These are phyloP conservation scores for Drosophila nigrodunni DNA, from an alignment of 1,140 invertebrate species.

Conservation along the genomic window DNA sequence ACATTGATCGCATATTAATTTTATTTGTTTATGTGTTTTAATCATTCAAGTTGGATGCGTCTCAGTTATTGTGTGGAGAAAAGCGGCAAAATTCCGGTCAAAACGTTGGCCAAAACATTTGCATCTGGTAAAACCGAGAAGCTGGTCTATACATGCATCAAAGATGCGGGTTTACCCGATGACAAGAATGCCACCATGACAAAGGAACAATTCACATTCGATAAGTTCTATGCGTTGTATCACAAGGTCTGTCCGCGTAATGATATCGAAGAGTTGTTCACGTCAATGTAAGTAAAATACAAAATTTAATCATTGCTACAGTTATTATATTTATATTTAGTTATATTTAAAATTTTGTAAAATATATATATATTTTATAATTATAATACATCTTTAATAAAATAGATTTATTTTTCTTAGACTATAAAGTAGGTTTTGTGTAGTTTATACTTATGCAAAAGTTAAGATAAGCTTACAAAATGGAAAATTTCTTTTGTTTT, in stretches of 20 bases:
- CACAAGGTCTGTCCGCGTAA: slow-evolving; percentile 99
- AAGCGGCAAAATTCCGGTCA: slow-evolving; percentile 98
- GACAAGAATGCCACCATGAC: slow-evolving; percentile 99
- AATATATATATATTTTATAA: too few species aligned
- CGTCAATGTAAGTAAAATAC: slow-evolving; percentile 93
- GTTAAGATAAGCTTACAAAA: too few species aligned
- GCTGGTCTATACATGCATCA: slow-evolving; percentile 98
- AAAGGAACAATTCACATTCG: slow-evolving; percentile 97
- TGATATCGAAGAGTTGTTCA: slow-evolving; percentile 99
- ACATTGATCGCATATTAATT: background rate
- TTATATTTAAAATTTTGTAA: too few species aligned
- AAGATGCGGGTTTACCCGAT: slow-evolving; percentile 96
- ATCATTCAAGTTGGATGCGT: slow-evolving; percentile 94
- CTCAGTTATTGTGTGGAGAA: slow-evolving; percentile 96
- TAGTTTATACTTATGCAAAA: too few species aligned
- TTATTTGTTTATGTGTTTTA: background rate
- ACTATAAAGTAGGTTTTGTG: too few species aligned
- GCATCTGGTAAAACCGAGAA: slow-evolving; percentile 99
- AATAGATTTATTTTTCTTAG: too few species aligned
- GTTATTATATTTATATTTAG: too few species aligned
- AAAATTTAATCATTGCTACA: too few species aligned
- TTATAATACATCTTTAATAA: too few species aligned
- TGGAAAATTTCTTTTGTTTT: too few species aligned
- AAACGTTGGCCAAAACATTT: slow-evolving; percentile 98
- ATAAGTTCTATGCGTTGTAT: slow-evolving; percentile 99